A percentile compares a stretch with the other conserved stretches of the same genome.
These are phyloP conservation scores for Chloroclystis v-ata DNA, from an alignment of 2,888 invertebrate species.

Conservation along the genomic window DNA sequence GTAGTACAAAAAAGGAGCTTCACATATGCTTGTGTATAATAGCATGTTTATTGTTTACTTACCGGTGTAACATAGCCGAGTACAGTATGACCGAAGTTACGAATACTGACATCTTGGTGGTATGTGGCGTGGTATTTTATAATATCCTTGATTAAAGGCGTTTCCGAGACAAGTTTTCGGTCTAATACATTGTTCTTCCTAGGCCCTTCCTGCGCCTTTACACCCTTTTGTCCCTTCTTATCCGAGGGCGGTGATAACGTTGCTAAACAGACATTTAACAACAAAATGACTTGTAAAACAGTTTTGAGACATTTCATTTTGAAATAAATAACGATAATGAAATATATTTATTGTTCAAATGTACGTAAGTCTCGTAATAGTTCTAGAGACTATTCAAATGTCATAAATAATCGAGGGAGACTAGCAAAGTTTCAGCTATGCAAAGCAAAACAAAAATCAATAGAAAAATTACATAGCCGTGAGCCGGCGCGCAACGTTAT, in stretches of 20 bases:
- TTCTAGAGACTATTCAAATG: too few species aligned
- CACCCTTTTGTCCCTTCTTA: conserved; percentile 65
- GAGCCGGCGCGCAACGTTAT: too few species aligned
- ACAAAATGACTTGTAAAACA: conserved; percentile 51
- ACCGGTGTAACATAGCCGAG: conserved; percentile 95
- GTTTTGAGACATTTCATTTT: conserved; percentile 58
- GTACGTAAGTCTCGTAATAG: too few species aligned
- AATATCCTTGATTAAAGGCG: conserved; percentile 84
- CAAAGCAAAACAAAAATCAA: neutral
- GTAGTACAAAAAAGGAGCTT: too few species aligned
- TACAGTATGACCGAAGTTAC: conserved; percentile 84
- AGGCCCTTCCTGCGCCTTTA: conserved; percentile 77
- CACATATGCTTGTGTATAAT: too few species aligned
- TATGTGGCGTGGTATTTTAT: conserved; percentile 86
- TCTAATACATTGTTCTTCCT: conserved; percentile 82
- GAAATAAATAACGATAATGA: neutral
- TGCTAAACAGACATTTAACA: conserved; percentile 60
- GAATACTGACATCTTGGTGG: conserved; percentile 81
- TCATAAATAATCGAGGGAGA: too few species aligned
- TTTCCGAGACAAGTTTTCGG: conserved; percentile 82
- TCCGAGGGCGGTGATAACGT: conserved; percentile 70
- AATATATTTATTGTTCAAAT: too few species aligned
- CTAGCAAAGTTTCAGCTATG: neutral
- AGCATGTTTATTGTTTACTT: conserved; percentile 31
- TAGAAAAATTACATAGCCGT: too few species aligned